Evolutionary conservation across 2,888 invertebrate species (phyloP).

Genomic region (Hecatera dysodea): DNA sequence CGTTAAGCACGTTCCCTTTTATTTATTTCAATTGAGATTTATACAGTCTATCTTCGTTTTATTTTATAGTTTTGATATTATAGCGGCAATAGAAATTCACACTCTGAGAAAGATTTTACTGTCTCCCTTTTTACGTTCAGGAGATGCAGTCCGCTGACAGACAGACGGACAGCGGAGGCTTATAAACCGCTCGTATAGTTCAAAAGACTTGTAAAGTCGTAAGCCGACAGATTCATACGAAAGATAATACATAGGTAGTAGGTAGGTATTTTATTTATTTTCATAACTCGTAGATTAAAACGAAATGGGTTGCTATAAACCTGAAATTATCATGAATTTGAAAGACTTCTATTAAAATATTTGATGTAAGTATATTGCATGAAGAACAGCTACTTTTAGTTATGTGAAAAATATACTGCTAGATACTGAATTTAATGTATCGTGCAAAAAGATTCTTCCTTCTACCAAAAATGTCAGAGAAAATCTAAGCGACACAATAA

Average conservation of each 20-base stretch:
- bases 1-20: no score
- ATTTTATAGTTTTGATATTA: no score
- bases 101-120: no score
- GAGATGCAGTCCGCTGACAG: no score
- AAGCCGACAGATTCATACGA: slow-evolving; percentile 13
- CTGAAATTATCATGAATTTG: not conserved
- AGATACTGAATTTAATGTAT: not conserved
- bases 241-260: not conserved
- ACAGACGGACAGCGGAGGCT: no score
- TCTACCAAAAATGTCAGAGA: not conserved
- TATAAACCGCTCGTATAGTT: not conserved
- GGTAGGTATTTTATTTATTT: slow-evolving; percentile 9
- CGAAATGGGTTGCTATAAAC: not conserved
- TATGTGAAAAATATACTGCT: no score
- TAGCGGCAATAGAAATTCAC: no score
- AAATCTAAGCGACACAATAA: slow-evolving; percentile 11
- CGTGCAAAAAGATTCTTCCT: not conserved
- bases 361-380: no score
- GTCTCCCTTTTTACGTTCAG: no score
- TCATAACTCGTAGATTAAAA: slow-evolving; percentile 25
- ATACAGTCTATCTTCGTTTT: no score
- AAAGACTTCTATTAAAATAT: not conserved
- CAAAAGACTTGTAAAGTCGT: slow-evolving; percentile 22
- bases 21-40: no score
- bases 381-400: no score